phyloP scores from a whole-genome alignment of 2,888 invertebrate species.

The Caradrina clavipalpis region DNA sequence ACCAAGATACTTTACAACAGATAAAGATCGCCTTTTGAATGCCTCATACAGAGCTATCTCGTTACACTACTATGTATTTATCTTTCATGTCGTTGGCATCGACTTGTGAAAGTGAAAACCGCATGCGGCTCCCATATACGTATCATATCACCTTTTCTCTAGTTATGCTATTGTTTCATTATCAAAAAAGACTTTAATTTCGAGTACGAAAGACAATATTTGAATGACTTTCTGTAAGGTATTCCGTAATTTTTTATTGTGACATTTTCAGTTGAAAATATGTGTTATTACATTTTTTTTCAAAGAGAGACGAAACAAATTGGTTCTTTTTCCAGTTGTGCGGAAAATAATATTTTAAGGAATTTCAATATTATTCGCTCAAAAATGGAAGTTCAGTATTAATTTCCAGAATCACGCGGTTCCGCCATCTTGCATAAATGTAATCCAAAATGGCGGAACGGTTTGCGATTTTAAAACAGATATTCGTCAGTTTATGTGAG shows the following conservation, averaged over 20 bases:
- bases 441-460: neutral
- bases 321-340: neutral
- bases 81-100: neutral
- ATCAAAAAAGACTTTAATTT: conserved; percentile 12
- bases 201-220: neutral
- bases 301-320: neutral
- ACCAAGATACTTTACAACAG: too few relatives aligned
- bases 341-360: neutral
- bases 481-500: conserved; percentile 28
- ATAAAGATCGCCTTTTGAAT: neutral
- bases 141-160: neutral
- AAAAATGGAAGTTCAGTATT: neutral
- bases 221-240: neutral
- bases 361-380: neutral
- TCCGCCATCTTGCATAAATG: neutral
- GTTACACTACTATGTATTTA: too few relatives aligned
- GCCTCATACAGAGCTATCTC: neutral
- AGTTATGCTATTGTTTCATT: neutral
- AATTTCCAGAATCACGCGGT: neutral
- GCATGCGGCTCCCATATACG: neutral
- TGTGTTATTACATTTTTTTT: conserved; percentile 9
- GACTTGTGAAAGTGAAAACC: neutral
- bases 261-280: conserved; percentile 13
- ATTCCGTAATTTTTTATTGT: conserved; percentile 1
- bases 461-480: conserved; percentile 12